phyloP scores from a whole-genome alignment of 2,797 vertebrate genomes.

The Leptatherina wallacei region DNA sequence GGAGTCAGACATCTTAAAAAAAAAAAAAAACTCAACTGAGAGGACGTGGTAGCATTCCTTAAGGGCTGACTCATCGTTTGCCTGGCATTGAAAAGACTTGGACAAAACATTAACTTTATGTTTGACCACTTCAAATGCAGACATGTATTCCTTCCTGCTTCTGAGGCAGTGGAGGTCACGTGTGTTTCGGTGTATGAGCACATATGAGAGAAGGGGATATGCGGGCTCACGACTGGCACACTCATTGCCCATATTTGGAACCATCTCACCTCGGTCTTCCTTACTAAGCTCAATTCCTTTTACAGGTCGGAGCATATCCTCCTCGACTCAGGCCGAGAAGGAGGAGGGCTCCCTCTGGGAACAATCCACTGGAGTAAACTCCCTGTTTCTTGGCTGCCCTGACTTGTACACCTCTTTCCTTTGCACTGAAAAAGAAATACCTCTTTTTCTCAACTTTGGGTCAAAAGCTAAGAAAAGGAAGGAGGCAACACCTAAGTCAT shows the following conservation, averaged over 20 bases:
- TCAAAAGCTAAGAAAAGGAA: slow-evolving; percentile 10
- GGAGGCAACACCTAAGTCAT: slow-evolving; percentile 19
- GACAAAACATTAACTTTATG: slow-evolving; percentile 32
- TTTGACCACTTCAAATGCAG: slow-evolving; percentile 51
- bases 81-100: slow-evolving; percentile 55
- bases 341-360: slow-evolving; percentile 26
- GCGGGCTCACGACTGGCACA: slow-evolving; percentile 51
- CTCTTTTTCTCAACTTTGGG: slow-evolving; percentile 10
- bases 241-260: slow-evolving; percentile 82
- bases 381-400: slow-evolving; percentile 37
- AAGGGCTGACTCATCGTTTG: slow-evolving; percentile 61
- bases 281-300: slow-evolving; percentile 78
- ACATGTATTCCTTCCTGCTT: slow-evolving; percentile 63
- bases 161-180: slow-evolving; percentile 15
- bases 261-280: slow-evolving; percentile 66
- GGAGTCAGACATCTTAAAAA: slow-evolving; percentile 33
- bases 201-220: background rate
- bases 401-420: slow-evolving; percentile 46
- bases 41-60: slow-evolving; percentile 55
- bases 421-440: slow-evolving; percentile 9
- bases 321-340: slow-evolving; percentile 26
- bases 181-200: slow-evolving; percentile 6
- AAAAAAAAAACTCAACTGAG: slow-evolving; percentile 9
- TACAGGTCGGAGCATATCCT: slow-evolving; percentile 82
- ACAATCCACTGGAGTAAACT: slow-evolving; percentile 24